Conservation (phyloP, 2,113 vertebrate species). For the Sorex araneus region DNA sequence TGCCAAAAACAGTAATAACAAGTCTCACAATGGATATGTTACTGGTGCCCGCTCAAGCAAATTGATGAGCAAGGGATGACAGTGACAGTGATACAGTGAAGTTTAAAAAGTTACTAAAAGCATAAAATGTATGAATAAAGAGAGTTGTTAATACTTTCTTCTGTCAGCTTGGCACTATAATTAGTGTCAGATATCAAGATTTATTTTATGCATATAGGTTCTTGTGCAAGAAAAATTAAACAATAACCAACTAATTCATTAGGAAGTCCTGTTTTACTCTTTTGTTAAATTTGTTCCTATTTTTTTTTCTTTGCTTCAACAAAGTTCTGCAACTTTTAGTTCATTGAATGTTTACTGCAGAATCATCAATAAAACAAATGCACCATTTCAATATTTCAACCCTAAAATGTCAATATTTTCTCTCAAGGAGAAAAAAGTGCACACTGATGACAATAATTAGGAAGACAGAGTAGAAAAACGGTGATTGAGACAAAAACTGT, state of each 20-base stretch:
- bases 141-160: constrained; percentile 49
- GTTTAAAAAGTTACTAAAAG: constrained; percentile 55
- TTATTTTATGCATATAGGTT: constrained; percentile 77
- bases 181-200: constrained; percentile 67
- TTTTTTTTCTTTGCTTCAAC: constrained; percentile 63
- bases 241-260: constrained; percentile 62
- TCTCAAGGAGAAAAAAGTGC: constrained; percentile 78
- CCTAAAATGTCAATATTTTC: constrained; percentile 85
- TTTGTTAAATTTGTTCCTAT: constrained; percentile 81
- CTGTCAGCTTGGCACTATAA: constrained; percentile 83
- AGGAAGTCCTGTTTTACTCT: constrained; percentile 70
- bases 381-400: constrained; percentile 69
- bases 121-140: constrained; percentile 4
- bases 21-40: too few relatives aligned
- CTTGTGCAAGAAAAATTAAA: constrained; percentile 57
- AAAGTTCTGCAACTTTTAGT: constrained; percentile 76
- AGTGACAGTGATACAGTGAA: too few relatives aligned
- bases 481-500: constrained; percentile 73
- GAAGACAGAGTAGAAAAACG: constrained; percentile 74
- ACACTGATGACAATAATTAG: constrained; percentile 83
- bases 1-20: too few relatives aligned
- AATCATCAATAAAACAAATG: constrained; percentile 74
- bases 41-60: too few relatives aligned
- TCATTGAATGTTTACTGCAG: constrained; percentile 72
- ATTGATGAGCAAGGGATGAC: too few relatives aligned